These are phyloP conservation scores for Coregonus suidteri DNA, from an alignment of 2,797 vertebrate species.

Conservation along the genomic window DNA sequence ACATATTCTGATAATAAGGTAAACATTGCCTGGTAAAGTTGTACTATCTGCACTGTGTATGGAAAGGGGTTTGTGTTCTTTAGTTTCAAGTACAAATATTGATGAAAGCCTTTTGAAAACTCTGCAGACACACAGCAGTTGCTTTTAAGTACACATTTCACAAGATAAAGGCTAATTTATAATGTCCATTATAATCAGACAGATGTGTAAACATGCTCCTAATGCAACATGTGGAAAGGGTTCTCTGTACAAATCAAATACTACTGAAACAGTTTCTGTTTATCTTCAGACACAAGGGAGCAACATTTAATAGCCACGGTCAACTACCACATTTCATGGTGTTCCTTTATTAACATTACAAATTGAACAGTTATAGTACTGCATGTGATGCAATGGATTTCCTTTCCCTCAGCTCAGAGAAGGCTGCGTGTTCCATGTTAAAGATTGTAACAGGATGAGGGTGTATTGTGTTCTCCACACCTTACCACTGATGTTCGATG, in stretches of 20 bases:
- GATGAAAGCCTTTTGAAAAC: not conserved
- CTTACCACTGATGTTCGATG: too few relatives aligned
- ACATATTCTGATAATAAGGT: not conserved
- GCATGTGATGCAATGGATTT: not conserved
- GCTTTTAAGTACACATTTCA: not conserved
- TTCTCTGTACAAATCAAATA: not conserved
- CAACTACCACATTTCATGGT: not conserved
- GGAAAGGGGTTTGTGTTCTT: not conserved
- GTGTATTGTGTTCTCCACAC: too few relatives aligned
- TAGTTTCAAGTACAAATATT: not conserved
- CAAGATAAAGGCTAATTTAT: not conserved
- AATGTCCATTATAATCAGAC: too few relatives aligned
- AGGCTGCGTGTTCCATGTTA: too few relatives aligned
- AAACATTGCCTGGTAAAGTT: not conserved
- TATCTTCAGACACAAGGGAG: not conserved
- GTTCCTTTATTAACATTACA: not conserved
- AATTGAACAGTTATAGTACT: not conserved
- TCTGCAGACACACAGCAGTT: not conserved
- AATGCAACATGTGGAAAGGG: not conserved
- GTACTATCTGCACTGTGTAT: not conserved
- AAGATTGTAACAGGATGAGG: too few relatives aligned
- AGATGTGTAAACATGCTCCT: not conserved
- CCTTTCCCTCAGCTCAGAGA: not conserved
- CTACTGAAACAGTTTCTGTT: not conserved
- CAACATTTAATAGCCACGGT: not conserved